phyloP scores from a whole-genome alignment of 2,888 invertebrate species.

The Spodoptera littoralis region DNA sequence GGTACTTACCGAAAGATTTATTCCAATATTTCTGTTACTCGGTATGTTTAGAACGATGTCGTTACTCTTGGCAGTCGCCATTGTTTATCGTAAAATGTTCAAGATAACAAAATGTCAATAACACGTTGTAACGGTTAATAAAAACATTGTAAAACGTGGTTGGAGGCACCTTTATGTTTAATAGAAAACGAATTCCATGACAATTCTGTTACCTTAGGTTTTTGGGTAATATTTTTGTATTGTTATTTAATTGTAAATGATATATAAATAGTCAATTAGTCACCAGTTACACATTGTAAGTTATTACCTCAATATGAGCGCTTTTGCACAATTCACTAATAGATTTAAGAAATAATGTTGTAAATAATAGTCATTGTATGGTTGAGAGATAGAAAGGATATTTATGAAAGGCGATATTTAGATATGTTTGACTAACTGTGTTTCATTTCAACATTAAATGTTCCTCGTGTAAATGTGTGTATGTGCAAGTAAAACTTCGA shows the following conservation, averaged over 20 bases:
- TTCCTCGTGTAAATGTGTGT: slow-evolving; percentile 66
- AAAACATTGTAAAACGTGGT: slow-evolving; percentile 12
- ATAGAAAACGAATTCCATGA: slow-evolving; percentile 73
- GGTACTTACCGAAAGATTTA: slow-evolving; percentile 24
- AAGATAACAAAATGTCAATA: slow-evolving; percentile 49
- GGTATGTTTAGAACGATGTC: slow-evolving; percentile 6
- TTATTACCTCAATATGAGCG: slow-evolving; percentile 87
- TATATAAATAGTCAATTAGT: slow-evolving; percentile 84
- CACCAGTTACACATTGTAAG: slow-evolving; percentile 87
- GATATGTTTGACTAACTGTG: slow-evolving; percentile 58
- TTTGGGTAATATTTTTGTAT: slow-evolving; percentile 72
- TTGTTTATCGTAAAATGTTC: slow-evolving; percentile 44
- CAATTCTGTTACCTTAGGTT: slow-evolving; percentile 83
- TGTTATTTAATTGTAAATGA: slow-evolving; percentile 69
- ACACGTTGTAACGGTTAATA: slow-evolving; percentile 29
- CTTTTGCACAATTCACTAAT: slow-evolving; percentile 87
- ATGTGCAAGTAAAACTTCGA: slow-evolving; percentile 47
- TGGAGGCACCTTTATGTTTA: slow-evolving; percentile 45
- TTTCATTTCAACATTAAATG: slow-evolving; percentile 63
- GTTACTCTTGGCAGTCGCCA: slow-evolving; percentile 38
- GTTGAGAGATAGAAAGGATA: slow-evolving; percentile 38
- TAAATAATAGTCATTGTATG: slow-evolving; percentile 73
- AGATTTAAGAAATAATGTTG: slow-evolving; percentile 69
- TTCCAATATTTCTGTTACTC: slow-evolving; percentile 41
- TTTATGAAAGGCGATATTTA: slow-evolving; percentile 42